Evolutionary conservation across 2,888 invertebrate species (phyloP).

Genomic region (Drosophila tripunctata): DNA sequence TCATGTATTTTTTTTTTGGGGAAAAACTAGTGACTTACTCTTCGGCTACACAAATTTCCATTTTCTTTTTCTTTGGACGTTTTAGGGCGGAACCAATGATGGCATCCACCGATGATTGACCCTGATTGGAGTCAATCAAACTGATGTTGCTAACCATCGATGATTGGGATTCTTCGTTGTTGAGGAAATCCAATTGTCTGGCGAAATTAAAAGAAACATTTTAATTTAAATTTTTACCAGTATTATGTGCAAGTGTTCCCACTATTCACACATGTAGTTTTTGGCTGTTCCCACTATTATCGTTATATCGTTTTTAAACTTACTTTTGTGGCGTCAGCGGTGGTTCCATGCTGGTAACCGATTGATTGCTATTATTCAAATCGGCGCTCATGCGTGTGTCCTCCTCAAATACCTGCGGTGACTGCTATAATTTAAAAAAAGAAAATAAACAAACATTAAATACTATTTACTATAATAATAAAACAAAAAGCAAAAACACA

Average conservation of each 20-base stretch:
- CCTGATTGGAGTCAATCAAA: slow-evolving; percentile 80
- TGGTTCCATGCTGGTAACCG: slow-evolving; percentile 69
- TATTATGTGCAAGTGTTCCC: no score
- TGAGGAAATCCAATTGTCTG: slow-evolving; percentile 76
- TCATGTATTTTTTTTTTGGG: no score
- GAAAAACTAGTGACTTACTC: no score
- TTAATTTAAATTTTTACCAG: not conserved
- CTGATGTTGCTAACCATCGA: slow-evolving; percentile 89
- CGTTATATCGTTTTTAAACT: slow-evolving; percentile 28
- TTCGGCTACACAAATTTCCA: slow-evolving; percentile 85
- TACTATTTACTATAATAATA: not conserved
- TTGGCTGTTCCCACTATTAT: not conserved
- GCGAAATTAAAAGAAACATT: not conserved
- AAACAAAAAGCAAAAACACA: not conserved
- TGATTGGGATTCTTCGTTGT: slow-evolving; percentile 90
- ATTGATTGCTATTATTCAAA: slow-evolving; percentile 79
- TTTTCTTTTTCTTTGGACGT: slow-evolving; percentile 84
- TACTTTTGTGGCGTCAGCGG: slow-evolving; percentile 74
- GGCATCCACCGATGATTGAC: slow-evolving; percentile 58
- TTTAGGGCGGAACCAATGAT: slow-evolving; percentile 77
- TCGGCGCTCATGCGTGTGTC: slow-evolving; percentile 92
- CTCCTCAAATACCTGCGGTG: slow-evolving; percentile 88
- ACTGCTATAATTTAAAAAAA: slow-evolving; percentile 42
- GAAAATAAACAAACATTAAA: not conserved
- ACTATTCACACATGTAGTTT: no score